A percentile compares a stretch with the other conserved stretches of the same genome.
These are phyloP conservation scores for Parapristionchus giblindavisi DNA, from an alignment of 2,888 invertebrate genomes.

Conservation along the genomic window DNA sequence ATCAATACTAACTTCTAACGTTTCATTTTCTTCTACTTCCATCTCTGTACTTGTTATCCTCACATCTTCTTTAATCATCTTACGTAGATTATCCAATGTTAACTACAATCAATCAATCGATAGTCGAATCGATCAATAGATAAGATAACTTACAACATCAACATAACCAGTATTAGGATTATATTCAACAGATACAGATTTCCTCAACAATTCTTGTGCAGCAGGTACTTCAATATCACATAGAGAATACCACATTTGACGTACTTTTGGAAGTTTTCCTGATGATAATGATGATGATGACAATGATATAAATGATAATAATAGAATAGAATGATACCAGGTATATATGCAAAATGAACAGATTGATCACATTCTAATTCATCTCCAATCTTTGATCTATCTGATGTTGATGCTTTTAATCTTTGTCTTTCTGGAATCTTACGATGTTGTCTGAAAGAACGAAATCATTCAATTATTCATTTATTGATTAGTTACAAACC, in stretches of 20 bases:
- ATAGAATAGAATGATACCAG: constrained; percentile 43
- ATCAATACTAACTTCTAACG: constrained; percentile 27
- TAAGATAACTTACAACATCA: constrained; percentile 40
- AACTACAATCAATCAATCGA: background rate
- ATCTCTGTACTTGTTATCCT: constrained; percentile 48
- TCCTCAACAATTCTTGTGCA: constrained; percentile 41
- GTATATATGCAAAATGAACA: constrained; percentile 50
- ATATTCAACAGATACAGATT: constrained; percentile 35
- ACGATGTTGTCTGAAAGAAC: constrained; percentile 53
- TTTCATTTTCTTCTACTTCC: constrained; percentile 40
- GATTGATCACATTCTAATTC: constrained; percentile 39
- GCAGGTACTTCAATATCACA: constrained; percentile 70
- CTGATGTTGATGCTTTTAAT: constrained; percentile 52
- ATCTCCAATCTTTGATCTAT: constrained; percentile 36
- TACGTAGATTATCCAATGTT: constrained; percentile 47
- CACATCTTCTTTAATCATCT: constrained; percentile 62
- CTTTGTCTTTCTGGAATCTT: constrained; percentile 66
- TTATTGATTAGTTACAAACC: too few species aligned
- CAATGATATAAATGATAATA: too few species aligned
- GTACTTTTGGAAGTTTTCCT: constrained; percentile 69
- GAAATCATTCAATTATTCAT: background rate
- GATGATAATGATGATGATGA: background rate
- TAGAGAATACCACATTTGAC: constrained; percentile 73
- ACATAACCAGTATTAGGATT: constrained; percentile 57
- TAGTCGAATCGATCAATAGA: background rate